Conservation (phyloP, 2,888 invertebrate genomes). For the Noctua pronuba region DNA sequence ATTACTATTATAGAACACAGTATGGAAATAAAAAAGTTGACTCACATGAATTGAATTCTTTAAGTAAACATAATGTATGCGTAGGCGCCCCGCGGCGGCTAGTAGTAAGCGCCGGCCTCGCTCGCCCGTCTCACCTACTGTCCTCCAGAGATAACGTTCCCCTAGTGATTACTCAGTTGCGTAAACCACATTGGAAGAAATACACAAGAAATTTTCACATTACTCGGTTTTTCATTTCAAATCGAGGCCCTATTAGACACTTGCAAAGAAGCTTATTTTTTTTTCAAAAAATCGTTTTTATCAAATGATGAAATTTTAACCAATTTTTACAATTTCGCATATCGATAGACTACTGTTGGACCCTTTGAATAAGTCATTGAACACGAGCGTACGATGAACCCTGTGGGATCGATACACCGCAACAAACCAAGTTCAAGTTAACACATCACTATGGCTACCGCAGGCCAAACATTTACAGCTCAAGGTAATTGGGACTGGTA, state of each 20-base stretch:
- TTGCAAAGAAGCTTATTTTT: not conserved
- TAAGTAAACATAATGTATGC: conserved; percentile 83
- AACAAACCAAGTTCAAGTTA: conserved; percentile 74
- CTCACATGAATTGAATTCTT: conserved; percentile 89
- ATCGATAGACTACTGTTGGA: conserved; percentile 14
- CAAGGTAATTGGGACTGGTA: conserved; percentile 29
- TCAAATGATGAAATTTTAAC: not conserved
- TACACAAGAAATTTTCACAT: conserved; percentile 87
- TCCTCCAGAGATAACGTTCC: conserved; percentile 76
- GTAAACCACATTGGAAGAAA: conserved; percentile 85
- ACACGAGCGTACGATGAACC: conserved; percentile 71
- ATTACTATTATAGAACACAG: conserved; percentile 90
- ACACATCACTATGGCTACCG: conserved; percentile 81
- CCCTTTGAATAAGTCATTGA: conserved; percentile 42
- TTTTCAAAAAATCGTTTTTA: not conserved
- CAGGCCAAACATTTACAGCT: conserved; percentile 69
- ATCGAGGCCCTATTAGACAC: conserved; percentile 54
- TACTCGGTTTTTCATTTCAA: conserved; percentile 86
- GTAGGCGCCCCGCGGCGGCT: conserved; percentile 78
- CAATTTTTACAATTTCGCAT: conserved; percentile 5
- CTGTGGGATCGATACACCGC: conserved; percentile 75
- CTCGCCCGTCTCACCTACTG: conserved; percentile 69
- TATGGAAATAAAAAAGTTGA: conserved; percentile 90
- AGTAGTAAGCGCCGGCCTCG: conserved; percentile 71
- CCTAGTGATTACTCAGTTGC: conserved; percentile 80